Conservation (phyloP, 2,113 vertebrate genomes). For the Semicossyphus pulcher region DNA sequence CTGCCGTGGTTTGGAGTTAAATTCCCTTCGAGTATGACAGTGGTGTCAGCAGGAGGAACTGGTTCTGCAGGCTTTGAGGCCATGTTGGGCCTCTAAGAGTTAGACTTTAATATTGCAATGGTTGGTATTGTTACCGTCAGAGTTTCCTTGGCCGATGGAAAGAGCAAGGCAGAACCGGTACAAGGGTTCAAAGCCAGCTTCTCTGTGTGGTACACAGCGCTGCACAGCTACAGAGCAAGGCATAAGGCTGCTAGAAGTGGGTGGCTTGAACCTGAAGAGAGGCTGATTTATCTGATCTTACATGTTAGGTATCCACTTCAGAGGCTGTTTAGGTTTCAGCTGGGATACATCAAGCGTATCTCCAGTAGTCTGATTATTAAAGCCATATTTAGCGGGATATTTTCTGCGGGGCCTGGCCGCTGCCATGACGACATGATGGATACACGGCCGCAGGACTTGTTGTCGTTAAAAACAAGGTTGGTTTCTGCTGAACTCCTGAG, state of each 20-base stretch:
- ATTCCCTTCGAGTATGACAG: no score
- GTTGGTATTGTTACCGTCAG: no score
- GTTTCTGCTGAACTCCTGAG: not conserved
- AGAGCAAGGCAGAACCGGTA: not conserved
- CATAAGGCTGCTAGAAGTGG: not conserved
- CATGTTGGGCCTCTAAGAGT: no score
- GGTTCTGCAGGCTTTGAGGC: no score
- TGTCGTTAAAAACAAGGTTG: slow-evolving; percentile 38
- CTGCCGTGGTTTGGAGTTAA: no score
- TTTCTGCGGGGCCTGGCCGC: slow-evolving; percentile 40
- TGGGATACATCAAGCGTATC: slow-evolving; percentile 62
- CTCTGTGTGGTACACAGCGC: not conserved
- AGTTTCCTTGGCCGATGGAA: no score
- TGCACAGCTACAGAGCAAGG: not conserved
- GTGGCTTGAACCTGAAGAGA: slow-evolving; percentile 16
- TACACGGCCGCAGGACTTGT: slow-evolving; percentile 9
- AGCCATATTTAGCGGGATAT: slow-evolving; percentile 61
- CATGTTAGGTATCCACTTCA: slow-evolving; percentile 46
- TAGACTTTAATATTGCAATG: no score
- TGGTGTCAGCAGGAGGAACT: no score
- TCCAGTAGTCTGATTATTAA: slow-evolving; percentile 58
- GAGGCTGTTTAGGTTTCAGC: slow-evolving; percentile 56
- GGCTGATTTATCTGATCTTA: slow-evolving; percentile 44
- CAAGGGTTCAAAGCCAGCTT: not conserved
- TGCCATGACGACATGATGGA: slow-evolving; percentile 19